phyloP scores from a whole-genome alignment of 1,140 invertebrate genomes.

The Drosophila sechellia region DNA sequence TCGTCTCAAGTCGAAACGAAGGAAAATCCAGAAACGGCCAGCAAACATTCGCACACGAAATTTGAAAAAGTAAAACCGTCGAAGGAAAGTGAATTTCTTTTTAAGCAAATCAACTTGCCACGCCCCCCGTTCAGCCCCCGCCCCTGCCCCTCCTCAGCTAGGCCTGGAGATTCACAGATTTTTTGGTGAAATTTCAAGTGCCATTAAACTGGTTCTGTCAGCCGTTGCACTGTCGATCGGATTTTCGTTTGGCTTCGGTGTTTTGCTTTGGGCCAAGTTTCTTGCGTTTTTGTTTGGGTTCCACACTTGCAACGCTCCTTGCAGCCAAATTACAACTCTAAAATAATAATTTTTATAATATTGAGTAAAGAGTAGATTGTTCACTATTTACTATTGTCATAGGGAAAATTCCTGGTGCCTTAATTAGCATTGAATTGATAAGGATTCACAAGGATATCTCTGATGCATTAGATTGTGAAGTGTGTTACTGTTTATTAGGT shows the following conservation, averaged over 20 bases:
- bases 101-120: slow-evolving; percentile 81
- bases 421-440: no score
- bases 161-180: slow-evolving; percentile 67
- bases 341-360: no score
- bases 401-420: no score
- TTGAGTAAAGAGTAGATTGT: no score
- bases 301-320: slow-evolving; percentile 22
- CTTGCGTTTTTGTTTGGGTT: slow-evolving; percentile 10
- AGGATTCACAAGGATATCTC: no score
- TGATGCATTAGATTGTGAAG: no score
- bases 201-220: slow-evolving; percentile 81
- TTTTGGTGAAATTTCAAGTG: slow-evolving; percentile 80
- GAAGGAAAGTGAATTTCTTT: slow-evolving; percentile 82
- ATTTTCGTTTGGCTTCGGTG: slow-evolving; percentile 3
- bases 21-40: slow-evolving; percentile 9
- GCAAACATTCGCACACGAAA: slow-evolving; percentile 38
- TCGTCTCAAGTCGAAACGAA: slow-evolving; percentile 18
- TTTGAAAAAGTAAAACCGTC: slow-evolving; percentile 63
- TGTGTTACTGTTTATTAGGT: no score
- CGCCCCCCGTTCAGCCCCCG: slow-evolving; percentile 19
- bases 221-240: slow-evolving; percentile 39
- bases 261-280: slow-evolving; percentile 2
- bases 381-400: no score
- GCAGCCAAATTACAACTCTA: neutral
- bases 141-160: slow-evolving; percentile 31